Conservation (phyloP, 1,140 invertebrate genomes). For the Papilio helenus region DNA sequence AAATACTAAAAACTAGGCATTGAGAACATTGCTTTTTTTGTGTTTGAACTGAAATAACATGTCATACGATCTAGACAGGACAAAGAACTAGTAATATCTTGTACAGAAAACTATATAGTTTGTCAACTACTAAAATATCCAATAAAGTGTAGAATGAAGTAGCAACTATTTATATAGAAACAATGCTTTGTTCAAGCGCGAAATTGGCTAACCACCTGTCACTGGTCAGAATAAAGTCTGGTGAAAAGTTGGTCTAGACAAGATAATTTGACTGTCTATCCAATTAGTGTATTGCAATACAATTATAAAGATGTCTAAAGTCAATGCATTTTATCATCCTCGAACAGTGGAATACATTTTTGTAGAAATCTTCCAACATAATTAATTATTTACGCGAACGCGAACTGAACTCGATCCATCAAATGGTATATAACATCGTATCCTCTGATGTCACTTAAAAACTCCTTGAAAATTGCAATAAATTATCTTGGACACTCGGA, state of each 20-base stretch:
- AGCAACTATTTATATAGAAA: neutral
- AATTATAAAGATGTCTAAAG: neutral
- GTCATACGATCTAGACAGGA: neutral
- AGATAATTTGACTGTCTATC: neutral
- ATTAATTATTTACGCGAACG: too few species aligned
- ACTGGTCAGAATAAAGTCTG: neutral
- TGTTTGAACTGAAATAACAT: neutral
- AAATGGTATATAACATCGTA: neutral
- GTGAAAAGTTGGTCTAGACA: constrained; percentile 9
- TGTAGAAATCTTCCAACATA: neutral
- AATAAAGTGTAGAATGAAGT: neutral
- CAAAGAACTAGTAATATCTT: neutral
- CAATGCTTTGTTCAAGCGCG: neutral
- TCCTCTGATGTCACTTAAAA: neutral
- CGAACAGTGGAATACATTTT: neutral
- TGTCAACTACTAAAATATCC: neutral
- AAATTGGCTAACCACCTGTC: constrained; percentile 10
- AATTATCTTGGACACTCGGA: neutral
- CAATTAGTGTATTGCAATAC: neutral
- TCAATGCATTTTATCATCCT: neutral
- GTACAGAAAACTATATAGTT: neutral
- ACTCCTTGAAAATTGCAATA: neutral
- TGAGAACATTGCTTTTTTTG: neutral
- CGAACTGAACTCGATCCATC: too few species aligned
- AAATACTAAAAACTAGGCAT: too few species aligned